Evolutionary conservation across 35 echinoderm and acorn worm species (phyloP).

Genomic region (Eucidaris tribuloides): DNA sequence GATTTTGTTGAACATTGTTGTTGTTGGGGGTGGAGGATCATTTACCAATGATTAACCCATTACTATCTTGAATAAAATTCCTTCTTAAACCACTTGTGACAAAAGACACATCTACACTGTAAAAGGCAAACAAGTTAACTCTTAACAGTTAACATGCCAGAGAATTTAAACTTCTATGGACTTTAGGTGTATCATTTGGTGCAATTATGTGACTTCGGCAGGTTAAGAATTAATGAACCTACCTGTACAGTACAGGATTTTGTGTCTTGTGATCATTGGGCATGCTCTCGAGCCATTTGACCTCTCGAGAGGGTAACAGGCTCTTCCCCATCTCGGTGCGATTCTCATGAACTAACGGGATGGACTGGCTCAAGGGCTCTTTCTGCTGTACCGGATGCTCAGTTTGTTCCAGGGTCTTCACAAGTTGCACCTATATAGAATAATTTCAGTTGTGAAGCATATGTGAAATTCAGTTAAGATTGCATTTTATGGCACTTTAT

Average conservation of each 20-base stretch:
- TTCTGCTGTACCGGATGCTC: conserved; percentile 11
- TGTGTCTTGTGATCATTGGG: conserved; percentile 87
- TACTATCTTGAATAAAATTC: neutral
- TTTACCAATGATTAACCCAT: neutral
- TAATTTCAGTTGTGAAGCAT: too few species aligned
- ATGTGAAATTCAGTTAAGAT: too few species aligned
- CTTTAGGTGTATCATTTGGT: too few species aligned
- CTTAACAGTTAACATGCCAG: too few species aligned
- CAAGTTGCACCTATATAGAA: conserved; percentile 81
- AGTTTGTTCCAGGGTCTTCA: conserved; percentile 76
- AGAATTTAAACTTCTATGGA: neutral
- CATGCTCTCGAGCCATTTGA: conserved; percentile 84
- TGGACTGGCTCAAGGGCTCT: conserved; percentile 37
- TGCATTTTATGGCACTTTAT: too few species aligned
- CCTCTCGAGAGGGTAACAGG: conserved; percentile 51
- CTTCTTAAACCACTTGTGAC: neutral
- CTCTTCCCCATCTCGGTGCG: conserved; percentile 84
- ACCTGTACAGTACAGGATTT: conserved; percentile 90
- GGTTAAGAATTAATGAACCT: neutral
- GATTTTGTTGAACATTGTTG: too few species aligned
- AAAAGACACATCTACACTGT: neutral
- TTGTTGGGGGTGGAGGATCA: neutral
- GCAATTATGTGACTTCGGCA: neutral
- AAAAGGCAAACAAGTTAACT: too few species aligned
- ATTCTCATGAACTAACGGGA: conserved; percentile 84